Percentiles rank a stretch among this genome's conserved stretches.
Evolutionary conservation across 37 sponge, comb jelly and placozoan species (phyloP).

Genomic region (Tethya wilhelma): DNA sequence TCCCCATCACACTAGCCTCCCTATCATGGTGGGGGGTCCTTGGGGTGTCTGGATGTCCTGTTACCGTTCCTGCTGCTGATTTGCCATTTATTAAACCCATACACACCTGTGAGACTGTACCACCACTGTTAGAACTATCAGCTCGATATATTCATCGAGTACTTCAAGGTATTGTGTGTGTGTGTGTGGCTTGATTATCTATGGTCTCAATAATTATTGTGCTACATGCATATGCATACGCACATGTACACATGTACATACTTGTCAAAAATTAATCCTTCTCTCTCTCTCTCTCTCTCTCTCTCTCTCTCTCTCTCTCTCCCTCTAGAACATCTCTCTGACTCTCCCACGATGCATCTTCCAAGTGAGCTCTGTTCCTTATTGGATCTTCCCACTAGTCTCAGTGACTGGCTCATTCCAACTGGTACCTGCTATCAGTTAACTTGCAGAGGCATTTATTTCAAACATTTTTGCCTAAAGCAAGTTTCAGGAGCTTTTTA

Average conservation of each 20-base stretch:
- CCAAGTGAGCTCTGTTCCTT: background rate
- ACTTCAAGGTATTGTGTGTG: background rate
- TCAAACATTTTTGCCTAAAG: background rate
- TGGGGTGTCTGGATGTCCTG: conserved; percentile 8
- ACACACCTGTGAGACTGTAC: background rate
- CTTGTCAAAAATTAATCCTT: no score
- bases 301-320: no score
- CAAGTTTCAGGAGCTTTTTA: background rate
- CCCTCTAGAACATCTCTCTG: no score
- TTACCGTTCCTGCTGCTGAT: background rate
- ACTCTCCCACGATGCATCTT: background rate
- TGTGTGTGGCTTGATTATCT: background rate
- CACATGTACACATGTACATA: background rate
- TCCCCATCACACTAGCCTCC: conserved; percentile 9
- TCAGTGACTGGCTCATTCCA: background rate
- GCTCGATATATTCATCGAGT: background rate
- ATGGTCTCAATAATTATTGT: no score
- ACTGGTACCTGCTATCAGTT: background rate
- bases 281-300: no score
- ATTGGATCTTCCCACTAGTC: background rate
- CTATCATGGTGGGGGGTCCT: background rate
- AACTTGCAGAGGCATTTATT: background rate
- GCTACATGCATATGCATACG: no score
- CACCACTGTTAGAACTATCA: conserved; percentile 12
- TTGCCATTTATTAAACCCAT: background rate